Percentiles rank a stretch among this genome's conserved stretches.
Evolutionary conservation across 2,797 vertebrate species (phyloP).

Genomic region (Microctenopoma stevenorrisi): DNA sequence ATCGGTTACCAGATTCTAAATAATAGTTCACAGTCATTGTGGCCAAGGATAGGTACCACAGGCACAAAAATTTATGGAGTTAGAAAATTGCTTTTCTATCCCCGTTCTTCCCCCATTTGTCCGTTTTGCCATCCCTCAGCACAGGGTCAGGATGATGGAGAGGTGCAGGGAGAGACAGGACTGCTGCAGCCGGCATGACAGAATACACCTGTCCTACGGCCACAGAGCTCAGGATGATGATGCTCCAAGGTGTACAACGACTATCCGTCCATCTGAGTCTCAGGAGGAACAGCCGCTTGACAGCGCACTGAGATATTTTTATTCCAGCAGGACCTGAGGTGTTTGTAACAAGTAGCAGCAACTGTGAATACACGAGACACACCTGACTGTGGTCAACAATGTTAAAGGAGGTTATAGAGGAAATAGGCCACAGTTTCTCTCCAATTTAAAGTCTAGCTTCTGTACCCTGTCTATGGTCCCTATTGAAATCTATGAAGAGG

Average conservation of each 20-base stretch:
- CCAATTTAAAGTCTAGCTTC: not conserved
- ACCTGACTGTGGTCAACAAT: slow-evolving; percentile 28
- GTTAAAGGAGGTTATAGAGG: not conserved
- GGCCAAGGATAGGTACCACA: slow-evolving; percentile 66
- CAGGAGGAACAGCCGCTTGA: slow-evolving; percentile 53
- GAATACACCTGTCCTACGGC: slow-evolving; percentile 70
- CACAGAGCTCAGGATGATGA: slow-evolving; percentile 53
- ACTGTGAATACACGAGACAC: slow-evolving; percentile 29
- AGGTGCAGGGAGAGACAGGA: slow-evolving; percentile 51
- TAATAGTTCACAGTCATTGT: slow-evolving; percentile 74
- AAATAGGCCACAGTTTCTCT: not conserved
- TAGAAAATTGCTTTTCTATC: slow-evolving; percentile 82
- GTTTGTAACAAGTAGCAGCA: slow-evolving; percentile 45
- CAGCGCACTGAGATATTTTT: slow-evolving; percentile 63
- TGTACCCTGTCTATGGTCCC: not conserved
- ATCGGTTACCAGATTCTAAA: slow-evolving; percentile 83
- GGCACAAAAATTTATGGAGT: slow-evolving; percentile 78
- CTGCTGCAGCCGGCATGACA: slow-evolving; percentile 54
- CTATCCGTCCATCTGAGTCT: slow-evolving; percentile 62
- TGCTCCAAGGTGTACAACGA: slow-evolving; percentile 58
- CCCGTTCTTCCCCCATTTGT: slow-evolving; percentile 69
- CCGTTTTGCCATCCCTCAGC: slow-evolving; percentile 58
- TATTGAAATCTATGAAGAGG: slow-evolving; percentile 3
- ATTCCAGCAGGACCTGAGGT: slow-evolving; percentile 50
- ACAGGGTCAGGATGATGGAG: slow-evolving; percentile 63